phyloP scores from a whole-genome alignment of 2,113 vertebrate species.

The Isichthys henryi region DNA sequence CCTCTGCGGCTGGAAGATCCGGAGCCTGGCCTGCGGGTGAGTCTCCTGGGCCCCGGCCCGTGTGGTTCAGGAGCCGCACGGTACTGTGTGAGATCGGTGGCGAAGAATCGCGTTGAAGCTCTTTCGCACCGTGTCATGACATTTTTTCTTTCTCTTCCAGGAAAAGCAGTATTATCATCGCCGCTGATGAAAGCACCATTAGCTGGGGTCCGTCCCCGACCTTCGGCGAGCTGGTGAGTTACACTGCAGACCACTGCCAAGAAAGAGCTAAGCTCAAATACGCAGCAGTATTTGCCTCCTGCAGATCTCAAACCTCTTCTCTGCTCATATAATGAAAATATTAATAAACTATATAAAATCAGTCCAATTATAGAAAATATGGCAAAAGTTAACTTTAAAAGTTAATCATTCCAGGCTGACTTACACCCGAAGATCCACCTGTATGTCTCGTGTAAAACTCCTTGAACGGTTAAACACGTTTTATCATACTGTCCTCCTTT shows the following conservation, averaged over 20 bases:
- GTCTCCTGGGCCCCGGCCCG: slow-evolving; percentile 27
- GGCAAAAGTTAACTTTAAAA: not conserved
- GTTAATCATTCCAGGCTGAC: too few relatives aligned
- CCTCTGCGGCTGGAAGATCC: slow-evolving; percentile 89
- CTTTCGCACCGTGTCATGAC: not conserved
- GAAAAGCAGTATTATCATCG: slow-evolving; percentile 90
- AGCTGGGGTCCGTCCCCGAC: slow-evolving; percentile 92
- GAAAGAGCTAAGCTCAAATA: not conserved
- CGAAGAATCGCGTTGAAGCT: not conserved
- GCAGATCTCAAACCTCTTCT: too few relatives aligned
- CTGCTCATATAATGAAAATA: too few relatives aligned
- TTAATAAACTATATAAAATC: not conserved
- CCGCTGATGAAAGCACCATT: slow-evolving; percentile 92
- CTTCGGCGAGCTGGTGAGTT: slow-evolving; percentile 86
- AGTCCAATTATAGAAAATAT: not conserved
- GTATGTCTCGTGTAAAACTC: not conserved
- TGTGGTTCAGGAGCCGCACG: not conserved
- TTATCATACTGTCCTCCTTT: not conserved
- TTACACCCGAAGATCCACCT: not conserved
- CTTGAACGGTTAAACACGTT: not conserved
- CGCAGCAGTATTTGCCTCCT: too few relatives aligned
- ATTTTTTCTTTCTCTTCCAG: slow-evolving; percentile 41
- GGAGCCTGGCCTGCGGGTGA: slow-evolving; percentile 86
- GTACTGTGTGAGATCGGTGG: not conserved
- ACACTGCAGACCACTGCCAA: not conserved